These are phyloP conservation scores for Lamproptera curius DNA, from an alignment of 2,888 invertebrate species.

Conservation along the genomic window DNA sequence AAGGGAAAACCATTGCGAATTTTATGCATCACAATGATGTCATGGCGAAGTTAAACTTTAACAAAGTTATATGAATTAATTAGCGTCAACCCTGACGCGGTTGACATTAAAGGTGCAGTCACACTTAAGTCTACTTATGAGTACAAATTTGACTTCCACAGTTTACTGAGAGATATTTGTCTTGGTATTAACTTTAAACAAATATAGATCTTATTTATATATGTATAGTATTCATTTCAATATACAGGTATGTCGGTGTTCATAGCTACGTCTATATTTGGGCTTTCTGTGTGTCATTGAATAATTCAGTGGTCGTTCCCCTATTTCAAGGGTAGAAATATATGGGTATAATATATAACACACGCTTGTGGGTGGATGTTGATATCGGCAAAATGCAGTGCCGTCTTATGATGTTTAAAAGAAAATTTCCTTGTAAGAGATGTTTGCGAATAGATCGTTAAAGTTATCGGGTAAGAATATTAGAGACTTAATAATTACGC, in stretches of 20 bases:
- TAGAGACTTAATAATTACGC: no score
- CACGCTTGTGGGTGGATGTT: constrained; percentile 24
- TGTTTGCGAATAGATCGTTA: no score
- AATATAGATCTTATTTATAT: constrained; percentile 56
- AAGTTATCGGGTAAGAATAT: no score
- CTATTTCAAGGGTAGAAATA: constrained; percentile 76
- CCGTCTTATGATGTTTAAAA: no score
- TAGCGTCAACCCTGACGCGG: constrained; percentile 51
- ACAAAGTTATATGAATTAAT: constrained; percentile 43
- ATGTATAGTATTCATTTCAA: constrained; percentile 51
- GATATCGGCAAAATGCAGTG: constrained; percentile 45
- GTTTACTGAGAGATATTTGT: constrained; percentile 70
- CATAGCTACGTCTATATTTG: constrained; percentile 71
- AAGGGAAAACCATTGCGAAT: background rate
- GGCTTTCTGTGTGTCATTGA: constrained; percentile 73
- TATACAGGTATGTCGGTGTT: constrained; percentile 42
- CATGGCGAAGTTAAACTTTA: constrained; percentile 19
- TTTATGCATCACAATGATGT: background rate
- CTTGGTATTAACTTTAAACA: constrained; percentile 53
- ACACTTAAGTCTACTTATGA: constrained; percentile 59
- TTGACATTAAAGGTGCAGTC: constrained; percentile 63
- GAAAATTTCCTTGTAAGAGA: no score
- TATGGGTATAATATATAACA: constrained; percentile 53
- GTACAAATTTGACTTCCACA: constrained; percentile 67
- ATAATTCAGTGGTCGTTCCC: constrained; percentile 74